Conservation (phyloP, 2,888 invertebrate species). For the Octonoba sinensis region DNA sequence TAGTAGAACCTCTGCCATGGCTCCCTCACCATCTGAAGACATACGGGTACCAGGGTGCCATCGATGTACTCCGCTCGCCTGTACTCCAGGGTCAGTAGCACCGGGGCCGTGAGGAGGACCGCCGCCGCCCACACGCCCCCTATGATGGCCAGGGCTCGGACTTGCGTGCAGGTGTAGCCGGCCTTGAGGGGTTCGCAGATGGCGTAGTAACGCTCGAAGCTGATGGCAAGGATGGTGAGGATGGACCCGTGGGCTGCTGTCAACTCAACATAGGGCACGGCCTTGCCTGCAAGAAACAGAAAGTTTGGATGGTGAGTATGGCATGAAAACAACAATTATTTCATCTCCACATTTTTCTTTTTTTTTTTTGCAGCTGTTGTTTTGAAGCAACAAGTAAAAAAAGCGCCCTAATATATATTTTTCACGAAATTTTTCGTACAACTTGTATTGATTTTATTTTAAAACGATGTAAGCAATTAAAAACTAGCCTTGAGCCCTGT, state of each 20-base stretch:
- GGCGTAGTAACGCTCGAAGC: conserved; percentile 88
- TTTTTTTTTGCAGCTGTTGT: too few relatives aligned
- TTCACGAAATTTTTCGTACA: too few relatives aligned
- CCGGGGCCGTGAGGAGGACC: conserved; percentile 76
- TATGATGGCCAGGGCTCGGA: conserved; percentile 70
- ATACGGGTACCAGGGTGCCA: conserved; percentile 81
- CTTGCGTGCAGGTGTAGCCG: conserved; percentile 71
- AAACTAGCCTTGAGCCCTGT: too few relatives aligned
- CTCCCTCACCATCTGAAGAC: conserved; percentile 83
- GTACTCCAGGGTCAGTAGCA: conserved; percentile 84
- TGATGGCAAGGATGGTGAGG: conserved; percentile 91
- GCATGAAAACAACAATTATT: too few relatives aligned
- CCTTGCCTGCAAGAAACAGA: conserved; percentile 79
- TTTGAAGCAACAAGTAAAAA: too few relatives aligned
- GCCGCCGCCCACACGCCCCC: conserved; percentile 70
- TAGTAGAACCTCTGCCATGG: conserved; percentile 86
- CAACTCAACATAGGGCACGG: conserved; percentile 91
- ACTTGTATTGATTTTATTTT: too few relatives aligned
- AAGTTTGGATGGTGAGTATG: too few relatives aligned
- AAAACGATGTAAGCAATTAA: too few relatives aligned
- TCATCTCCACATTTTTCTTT: too few relatives aligned
- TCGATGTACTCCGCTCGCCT: conserved; percentile 79
- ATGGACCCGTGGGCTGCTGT: conserved; percentile 94
- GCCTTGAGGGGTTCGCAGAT: conserved; percentile 92
- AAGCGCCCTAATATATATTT: too few relatives aligned